A percentile compares a stretch with the other conserved stretches of the same genome.
Conservation (phyloP, 2,888 invertebrate species). For the Teinopalpus imperialis region DNA sequence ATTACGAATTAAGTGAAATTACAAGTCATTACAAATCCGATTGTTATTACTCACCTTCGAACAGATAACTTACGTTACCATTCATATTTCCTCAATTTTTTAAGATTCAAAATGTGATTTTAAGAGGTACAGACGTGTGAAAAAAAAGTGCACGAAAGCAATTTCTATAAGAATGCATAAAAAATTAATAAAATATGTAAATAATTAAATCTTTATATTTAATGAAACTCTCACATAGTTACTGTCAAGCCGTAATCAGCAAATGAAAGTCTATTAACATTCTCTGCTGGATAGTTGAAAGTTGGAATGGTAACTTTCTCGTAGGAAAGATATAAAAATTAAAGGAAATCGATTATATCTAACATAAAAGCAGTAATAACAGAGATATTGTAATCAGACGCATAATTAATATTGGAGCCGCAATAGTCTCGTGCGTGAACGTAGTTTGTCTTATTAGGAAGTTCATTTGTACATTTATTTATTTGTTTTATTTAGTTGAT, state of each 20-base stretch:
- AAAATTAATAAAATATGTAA: background rate
- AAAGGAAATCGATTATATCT: constrained; percentile 30
- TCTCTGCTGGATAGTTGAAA: constrained; percentile 31
- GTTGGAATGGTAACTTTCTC: constrained; percentile 35
- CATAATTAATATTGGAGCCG: constrained; percentile 25
- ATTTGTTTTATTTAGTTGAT: background rate
- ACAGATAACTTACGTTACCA: too few relatives aligned
- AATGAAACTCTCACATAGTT: constrained; percentile 26
- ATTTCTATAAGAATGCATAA: too few relatives aligned
- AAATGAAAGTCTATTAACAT: constrained; percentile 31
- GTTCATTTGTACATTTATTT: constrained; percentile 8
- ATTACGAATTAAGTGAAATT: too few relatives aligned
- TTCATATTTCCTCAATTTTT: too few relatives aligned
- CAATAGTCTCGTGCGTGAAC: constrained; percentile 27
- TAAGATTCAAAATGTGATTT: too few relatives aligned
- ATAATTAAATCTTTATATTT: constrained; percentile 16
- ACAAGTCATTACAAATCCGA: too few relatives aligned
- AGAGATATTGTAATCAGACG: constrained; percentile 24
- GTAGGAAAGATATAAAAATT: constrained; percentile 32
- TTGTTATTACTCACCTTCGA: too few relatives aligned
- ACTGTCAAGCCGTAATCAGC: constrained; percentile 31
- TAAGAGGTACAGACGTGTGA: too few relatives aligned
- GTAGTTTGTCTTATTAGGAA: constrained; percentile 27
- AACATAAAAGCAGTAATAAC: constrained; percentile 22
- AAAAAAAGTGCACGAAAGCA: too few relatives aligned